phyloP scores from a whole-genome alignment of 37 sponge, comb jelly and placozoan genomes.

The Beroe forskalii region DNA sequence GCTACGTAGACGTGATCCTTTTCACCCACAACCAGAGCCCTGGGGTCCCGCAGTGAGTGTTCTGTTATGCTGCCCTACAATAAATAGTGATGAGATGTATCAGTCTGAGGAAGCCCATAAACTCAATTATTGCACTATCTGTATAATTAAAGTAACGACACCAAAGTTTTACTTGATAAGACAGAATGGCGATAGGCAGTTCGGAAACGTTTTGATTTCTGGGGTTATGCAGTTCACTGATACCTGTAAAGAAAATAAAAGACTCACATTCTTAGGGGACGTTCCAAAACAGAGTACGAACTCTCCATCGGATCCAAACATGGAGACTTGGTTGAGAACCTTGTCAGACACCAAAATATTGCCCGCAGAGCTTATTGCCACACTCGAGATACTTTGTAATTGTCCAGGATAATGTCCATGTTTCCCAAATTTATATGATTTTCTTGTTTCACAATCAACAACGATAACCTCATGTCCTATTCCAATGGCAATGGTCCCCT shows the following conservation, averaged over 20 bases:
- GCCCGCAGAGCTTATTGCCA: constrained; percentile 41
- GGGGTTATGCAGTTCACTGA: too few species aligned
- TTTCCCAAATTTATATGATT: constrained; percentile 43
- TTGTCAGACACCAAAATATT: constrained; percentile 46
- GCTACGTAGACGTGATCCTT: constrained; percentile 39
- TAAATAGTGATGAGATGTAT: too few species aligned
- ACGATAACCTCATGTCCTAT: constrained; percentile 20
- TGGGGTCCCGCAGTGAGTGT: constrained; percentile 21
- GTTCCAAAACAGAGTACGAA: constrained; percentile 61
- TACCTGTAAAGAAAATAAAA: too few species aligned
- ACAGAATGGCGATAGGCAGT: too few species aligned
- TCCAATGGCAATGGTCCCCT: not conserved
- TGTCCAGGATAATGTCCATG: constrained; percentile 53
- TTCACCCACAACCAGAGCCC: constrained; percentile 1
- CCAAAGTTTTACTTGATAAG: too few species aligned
- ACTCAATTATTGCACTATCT: too few species aligned
- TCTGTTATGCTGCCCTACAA: constrained; percentile 6
- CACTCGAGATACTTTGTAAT: not conserved
- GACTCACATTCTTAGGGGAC: constrained; percentile 21
- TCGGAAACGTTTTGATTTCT: too few species aligned
- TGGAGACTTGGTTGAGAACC: constrained; percentile 17
- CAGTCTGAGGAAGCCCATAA: too few species aligned
- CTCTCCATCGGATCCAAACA: constrained; percentile 41
- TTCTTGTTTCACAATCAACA: not conserved
- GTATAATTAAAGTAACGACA: too few species aligned